These are phyloP conservation scores for Leptopilina clavipes DNA, from an alignment of 1,140 invertebrate genomes.

Conservation along the genomic window DNA sequence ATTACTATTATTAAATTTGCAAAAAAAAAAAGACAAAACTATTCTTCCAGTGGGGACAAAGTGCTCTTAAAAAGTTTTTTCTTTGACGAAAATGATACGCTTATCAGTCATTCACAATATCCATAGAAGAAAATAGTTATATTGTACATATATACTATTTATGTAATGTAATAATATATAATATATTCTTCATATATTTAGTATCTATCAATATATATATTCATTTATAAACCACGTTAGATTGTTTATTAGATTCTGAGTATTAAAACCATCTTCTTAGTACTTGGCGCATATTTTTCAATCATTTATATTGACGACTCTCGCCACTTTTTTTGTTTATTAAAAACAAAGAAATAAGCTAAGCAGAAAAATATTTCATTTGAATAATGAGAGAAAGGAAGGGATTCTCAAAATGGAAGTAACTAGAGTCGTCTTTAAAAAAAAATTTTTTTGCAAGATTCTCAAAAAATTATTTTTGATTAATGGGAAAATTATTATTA, in stretches of 20 bases:
- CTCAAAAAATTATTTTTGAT: too few species aligned
- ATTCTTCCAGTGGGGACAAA: constrained; percentile 11
- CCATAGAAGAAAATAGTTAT: constrained; percentile 71
- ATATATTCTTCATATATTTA: constrained; percentile 52
- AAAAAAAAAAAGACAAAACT: too few species aligned
- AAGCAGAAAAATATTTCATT: background rate
- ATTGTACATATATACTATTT: constrained; percentile 63
- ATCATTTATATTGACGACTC: background rate
- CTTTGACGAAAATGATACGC: constrained; percentile 54
- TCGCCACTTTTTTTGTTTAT: background rate
- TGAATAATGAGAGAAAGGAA: too few species aligned
- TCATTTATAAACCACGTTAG: constrained; percentile 66
- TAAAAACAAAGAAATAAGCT: too few species aligned
- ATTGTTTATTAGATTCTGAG: constrained; percentile 63
- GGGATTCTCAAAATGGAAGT: background rate
- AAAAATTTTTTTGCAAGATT: too few species aligned
- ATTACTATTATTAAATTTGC: too few species aligned
- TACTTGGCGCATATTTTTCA: constrained; percentile 10
- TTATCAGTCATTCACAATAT: constrained; percentile 66
- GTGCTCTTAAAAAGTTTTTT: constrained; percentile 40
- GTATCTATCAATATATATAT: constrained; percentile 46
- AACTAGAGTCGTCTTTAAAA: background rate
- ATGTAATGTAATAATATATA: constrained; percentile 61
- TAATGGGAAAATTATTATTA: background rate
- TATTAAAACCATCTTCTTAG: constrained; percentile 59